Base-by-base conservation (phyloP, 2,888 invertebrate genomes). In the Abscondita cerata region DNA sequence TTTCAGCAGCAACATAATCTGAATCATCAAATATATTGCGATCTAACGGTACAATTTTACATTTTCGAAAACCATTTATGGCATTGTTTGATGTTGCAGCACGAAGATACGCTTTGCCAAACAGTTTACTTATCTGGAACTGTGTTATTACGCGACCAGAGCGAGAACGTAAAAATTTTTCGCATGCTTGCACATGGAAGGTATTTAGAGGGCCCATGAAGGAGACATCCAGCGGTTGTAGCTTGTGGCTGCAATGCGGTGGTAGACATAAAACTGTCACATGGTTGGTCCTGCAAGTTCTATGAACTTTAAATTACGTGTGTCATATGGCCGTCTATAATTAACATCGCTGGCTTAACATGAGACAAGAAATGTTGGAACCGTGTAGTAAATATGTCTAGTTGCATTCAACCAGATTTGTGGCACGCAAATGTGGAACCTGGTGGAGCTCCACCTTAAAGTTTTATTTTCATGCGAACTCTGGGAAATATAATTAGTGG, bases 131-230 rank as follows among this genome's bases (percentile, higher is more conserved):
- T 20, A 71, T 59, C 48, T 72, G 67, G 52, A 68, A 66, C 20
- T 66, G 67, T 11, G 69, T 72, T 8, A 72, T 36, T 12, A 72
- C 72, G 55, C 69, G 71, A 58, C 73, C 67, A 38, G 36, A 53
- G 11, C 61, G 69, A 6, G 4, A 25, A 25, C 25, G 25, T 25
- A 68, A 57, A 64, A 62, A 71, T 33, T 47, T 64, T 25, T 59
- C 51, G 34, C 68, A 57, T 47, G 68, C 70, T 67, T 71, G 68
- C 5, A 66, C 61, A 47, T 65, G 72, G 62, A 52, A 73, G 4
- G 67, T 71, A 15, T 68, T 72, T 6, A 74, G 52, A 25, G 71
- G 72, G 0, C 55, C 67, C 67, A 67, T 69, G 55, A 72, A 68
- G 5, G 60, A 59, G 8, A 72, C 70, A 40, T 72, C 11, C 11